Percentiles rank a stretch among this genome's conserved stretches.
Conservation (phyloP, 2,888 invertebrate species). For the Drosophila nr. fundita region DNA sequence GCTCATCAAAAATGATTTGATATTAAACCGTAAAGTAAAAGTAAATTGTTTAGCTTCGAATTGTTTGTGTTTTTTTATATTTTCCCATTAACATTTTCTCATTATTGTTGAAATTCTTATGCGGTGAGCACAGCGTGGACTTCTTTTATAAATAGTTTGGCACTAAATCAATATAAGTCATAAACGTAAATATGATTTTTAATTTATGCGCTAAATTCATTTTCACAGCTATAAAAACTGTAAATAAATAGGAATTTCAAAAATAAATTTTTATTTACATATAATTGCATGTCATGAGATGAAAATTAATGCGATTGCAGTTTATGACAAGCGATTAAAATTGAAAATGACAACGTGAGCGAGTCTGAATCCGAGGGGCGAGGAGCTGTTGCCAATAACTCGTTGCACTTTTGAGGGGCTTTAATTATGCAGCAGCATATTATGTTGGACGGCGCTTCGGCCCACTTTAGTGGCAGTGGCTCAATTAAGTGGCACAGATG, state of each 20-base stretch:
- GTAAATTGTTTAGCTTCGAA: not conserved
- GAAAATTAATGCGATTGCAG: slow-evolving; percentile 77
- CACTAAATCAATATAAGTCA: slow-evolving; percentile 63
- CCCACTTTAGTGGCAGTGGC: slow-evolving; percentile 46
- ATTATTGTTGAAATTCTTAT: not conserved
- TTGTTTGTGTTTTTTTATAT: not conserved
- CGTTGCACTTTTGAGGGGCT: slow-evolving; percentile 35
- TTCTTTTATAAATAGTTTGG: slow-evolving; percentile 4
- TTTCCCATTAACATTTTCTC: not conserved
- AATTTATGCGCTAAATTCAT: slow-evolving; percentile 39
- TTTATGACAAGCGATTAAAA: slow-evolving; percentile 79
- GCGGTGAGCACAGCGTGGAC: not conserved
- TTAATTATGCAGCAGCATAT: slow-evolving; percentile 59
- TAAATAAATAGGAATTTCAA: slow-evolving; percentile 64
- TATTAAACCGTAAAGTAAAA: slow-evolving; percentile 7
- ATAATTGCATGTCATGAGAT: slow-evolving; percentile 69
- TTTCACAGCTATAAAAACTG: slow-evolving; percentile 26
- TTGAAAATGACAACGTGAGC: slow-evolving; percentile 47
- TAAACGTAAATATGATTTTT: slow-evolving; percentile 50
- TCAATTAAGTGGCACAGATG: slow-evolving; percentile 75
- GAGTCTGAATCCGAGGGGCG: not conserved
- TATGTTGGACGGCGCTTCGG: slow-evolving; percentile 20
- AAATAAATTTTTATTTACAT: slow-evolving; percentile 77
- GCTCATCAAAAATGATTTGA: not conserved
- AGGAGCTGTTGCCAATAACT: slow-evolving; percentile 20